Evolutionary conservation across 35 echinoderm and acorn worm genomes (phyloP).

Genomic region (Acanthaster planci): DNA sequence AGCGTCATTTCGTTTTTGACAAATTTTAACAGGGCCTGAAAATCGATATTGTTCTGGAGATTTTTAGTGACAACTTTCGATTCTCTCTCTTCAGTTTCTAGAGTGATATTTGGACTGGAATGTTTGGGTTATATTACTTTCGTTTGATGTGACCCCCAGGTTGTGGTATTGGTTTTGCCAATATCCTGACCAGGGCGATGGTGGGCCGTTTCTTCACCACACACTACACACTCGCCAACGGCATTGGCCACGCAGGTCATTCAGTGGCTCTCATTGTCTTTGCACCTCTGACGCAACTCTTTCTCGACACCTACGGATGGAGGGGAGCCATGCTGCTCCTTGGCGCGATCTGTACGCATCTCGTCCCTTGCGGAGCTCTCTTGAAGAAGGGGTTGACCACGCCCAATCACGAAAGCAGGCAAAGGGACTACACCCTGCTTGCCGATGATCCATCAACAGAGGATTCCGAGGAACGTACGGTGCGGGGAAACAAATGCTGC

Average conservation of each 20-base stretch:
- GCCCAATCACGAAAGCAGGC: not conserved
- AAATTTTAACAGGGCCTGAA: not conserved
- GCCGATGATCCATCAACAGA: not conserved
- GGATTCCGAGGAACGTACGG: not conserved
- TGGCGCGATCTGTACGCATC: not conserved
- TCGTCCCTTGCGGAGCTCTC: not conserved
- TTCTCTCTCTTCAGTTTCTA: not conserved
- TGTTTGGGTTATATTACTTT: not conserved
- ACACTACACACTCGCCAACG: not conserved
- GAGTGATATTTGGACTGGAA: not conserved
- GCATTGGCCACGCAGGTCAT: not conserved
- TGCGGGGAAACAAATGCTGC: not conserved
- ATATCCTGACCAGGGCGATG: constrained; percentile 20
- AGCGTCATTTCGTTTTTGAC: not conserved
- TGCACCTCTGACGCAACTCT: not conserved
- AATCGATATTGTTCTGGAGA: not conserved
- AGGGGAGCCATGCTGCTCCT: not conserved
- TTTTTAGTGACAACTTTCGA: not conserved
- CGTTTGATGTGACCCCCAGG: not conserved
- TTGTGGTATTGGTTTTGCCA: constrained; percentile 14
- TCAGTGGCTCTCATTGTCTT: constrained; percentile 8
- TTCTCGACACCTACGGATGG: constrained; percentile 4
- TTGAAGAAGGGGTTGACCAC: too few species aligned
- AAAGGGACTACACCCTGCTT: not conserved
- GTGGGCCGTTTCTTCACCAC: not conserved